Evolutionary conservation across 2,797 vertebrate genomes (phyloP).

Genomic region (Eulemur albifrons): DNA sequence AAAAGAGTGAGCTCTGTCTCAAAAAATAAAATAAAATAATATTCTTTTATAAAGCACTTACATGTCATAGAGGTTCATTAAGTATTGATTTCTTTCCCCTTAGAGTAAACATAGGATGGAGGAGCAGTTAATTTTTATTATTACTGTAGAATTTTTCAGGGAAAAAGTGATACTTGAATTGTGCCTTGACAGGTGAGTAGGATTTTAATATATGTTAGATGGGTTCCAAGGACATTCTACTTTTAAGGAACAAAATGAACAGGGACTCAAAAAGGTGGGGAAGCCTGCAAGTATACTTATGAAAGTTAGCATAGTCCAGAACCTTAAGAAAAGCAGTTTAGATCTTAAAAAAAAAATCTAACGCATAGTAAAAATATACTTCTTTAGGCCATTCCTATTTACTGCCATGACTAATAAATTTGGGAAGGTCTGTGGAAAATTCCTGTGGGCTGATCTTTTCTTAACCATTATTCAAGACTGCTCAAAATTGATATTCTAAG

Average conservation of each 20-base stretch:
- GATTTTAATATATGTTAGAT: slow-evolving; percentile 18
- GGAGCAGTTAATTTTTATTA: slow-evolving; percentile 47
- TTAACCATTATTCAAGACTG: slow-evolving; percentile 33
- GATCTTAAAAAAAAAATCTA: slow-evolving; percentile 26
- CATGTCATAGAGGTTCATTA: not conserved
- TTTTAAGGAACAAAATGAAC: slow-evolving; percentile 44
- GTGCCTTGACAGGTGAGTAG: not conserved
- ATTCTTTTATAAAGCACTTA: not conserved
- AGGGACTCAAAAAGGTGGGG: not conserved
- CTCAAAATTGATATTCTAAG: slow-evolving; percentile 49
- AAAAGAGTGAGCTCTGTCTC: not conserved
- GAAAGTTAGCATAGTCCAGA: not conserved
- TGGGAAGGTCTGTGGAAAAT: slow-evolving; percentile 66
- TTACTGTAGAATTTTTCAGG: slow-evolving; percentile 37
- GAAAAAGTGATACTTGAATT: slow-evolving; percentile 51
- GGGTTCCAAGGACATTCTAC: not conserved
- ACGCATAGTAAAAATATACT: slow-evolving; percentile 46
- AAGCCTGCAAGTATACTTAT: slow-evolving; percentile 3
- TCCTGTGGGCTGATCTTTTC: slow-evolving; percentile 66
- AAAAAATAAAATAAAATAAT: not conserved
- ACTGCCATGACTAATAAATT: slow-evolving; percentile 62
- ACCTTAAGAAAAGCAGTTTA: slow-evolving; percentile 43
- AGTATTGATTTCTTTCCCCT: slow-evolving; percentile 5
- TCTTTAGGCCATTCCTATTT: slow-evolving; percentile 51
- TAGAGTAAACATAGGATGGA: not conserved